Evolutionary conservation across 2,888 invertebrate genomes (phyloP), one percentile per base, ranked within the genome.

Genomic region (Monochamus alternatus): DNA sequence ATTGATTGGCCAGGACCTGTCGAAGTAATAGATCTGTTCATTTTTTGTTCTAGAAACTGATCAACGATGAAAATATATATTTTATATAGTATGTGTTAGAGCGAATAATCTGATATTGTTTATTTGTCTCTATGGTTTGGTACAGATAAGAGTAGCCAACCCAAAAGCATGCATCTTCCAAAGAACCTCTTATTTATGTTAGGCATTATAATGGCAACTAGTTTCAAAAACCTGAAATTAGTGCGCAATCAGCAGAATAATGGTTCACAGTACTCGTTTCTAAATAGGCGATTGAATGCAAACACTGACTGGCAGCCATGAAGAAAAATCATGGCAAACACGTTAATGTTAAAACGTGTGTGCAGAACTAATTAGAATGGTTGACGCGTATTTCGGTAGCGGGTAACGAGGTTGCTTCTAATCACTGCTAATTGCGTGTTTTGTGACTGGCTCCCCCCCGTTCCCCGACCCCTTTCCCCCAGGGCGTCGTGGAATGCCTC

Each of bases 351-450:
- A 85, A 85, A 85, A 82, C 75, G 76, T 87, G 87, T 88, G 82
- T 87, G 84, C 83, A 73, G 80, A 86, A 86, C 84, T 85, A 88
- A 89, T 89, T 89, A 88, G 88, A 87, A 81, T 85, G 84, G 83
- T 85, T 85, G 85, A 86, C 86, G 88, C 84, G 89, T 89, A 89
- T 88, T 88, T 88, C 89, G 87, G 89, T 88, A 87, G 88, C 88
- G 81, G 84, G 85, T 87, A 87, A 87, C 86, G 86, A 87, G 87
- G 83, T 81, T 85, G 83, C 82, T 85, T 86, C 87, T 88, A 88
- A 88, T 88, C 87, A 87, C 86, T 86, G 87, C 88, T 87, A 88
- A 87, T 87, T 87, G 87, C 84, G 85, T 84, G 84, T 86, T 85
- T 86, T 86, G 85, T 84, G 78, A 74, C 78, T 80, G 67, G 74